phyloP scores from a whole-genome alignment of 1,140 invertebrate genomes.

The Acromyrmex charruanus region DNA sequence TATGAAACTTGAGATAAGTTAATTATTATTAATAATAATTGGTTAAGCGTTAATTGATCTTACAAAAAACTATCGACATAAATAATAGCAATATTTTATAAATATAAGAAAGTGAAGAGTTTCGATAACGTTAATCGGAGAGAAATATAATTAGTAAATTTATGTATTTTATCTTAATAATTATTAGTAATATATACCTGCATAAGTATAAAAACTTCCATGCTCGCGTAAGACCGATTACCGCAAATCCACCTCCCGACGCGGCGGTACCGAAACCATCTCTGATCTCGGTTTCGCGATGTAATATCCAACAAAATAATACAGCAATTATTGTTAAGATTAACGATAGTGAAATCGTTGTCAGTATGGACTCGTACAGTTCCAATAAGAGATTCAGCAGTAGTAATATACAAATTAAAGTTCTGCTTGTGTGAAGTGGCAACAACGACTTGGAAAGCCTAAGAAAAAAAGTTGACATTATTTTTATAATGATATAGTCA shows the following conservation, averaged over 20 bases:
- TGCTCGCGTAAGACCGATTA: constrained; percentile 70
- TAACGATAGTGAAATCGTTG: constrained; percentile 66
- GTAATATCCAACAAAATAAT: constrained; percentile 75
- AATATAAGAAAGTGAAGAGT: background rate
- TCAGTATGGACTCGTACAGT: constrained; percentile 74
- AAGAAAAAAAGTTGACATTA: constrained; percentile 27
- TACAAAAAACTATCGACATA: background rate
- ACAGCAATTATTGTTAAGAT: constrained; percentile 67
- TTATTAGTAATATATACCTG: constrained; percentile 57
- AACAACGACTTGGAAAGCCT: constrained; percentile 69
- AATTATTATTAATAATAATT: constrained; percentile 28
- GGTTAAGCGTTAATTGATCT: background rate
- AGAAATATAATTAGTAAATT: background rate
- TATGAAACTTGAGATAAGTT: background rate
- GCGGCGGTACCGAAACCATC: constrained; percentile 70
- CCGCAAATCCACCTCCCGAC: constrained; percentile 72
- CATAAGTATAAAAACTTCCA: constrained; percentile 76
- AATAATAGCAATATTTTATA: background rate
- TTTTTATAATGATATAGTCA: constrained; percentile 1
- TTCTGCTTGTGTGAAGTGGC: constrained; percentile 73
- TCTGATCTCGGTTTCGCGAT: constrained; percentile 75
- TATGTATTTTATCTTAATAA: background rate
- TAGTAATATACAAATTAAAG: constrained; percentile 70
- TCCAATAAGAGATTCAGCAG: constrained; percentile 71
- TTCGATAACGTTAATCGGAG: background rate